Percentiles rank a stretch among this genome's conserved stretches.
Evolutionary conservation across 2,888 invertebrate genomes (phyloP).

Genomic region (Hirtodrosophila duncani): DNA sequence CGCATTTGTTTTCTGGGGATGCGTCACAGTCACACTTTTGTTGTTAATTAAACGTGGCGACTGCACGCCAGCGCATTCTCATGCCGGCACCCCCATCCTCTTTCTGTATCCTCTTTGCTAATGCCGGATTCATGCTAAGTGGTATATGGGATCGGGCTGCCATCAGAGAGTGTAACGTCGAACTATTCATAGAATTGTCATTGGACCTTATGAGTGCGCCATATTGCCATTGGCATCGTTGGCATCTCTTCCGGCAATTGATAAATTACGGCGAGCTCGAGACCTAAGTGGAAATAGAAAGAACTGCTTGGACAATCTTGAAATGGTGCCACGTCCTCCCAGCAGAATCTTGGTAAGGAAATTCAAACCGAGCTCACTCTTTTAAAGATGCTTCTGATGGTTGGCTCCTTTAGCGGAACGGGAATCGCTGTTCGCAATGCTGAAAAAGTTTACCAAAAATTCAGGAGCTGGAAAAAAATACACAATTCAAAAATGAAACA

Average conservation of each 20-base stretch:
- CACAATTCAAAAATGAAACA: constrained; percentile 13
- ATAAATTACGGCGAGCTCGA: constrained; percentile 45
- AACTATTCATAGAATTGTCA: constrained; percentile 65
- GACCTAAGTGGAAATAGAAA: constrained; percentile 17
- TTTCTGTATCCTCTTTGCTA: constrained; percentile 33
- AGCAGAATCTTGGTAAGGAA: too few species aligned
- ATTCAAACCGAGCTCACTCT: too few species aligned
- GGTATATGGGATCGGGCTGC: constrained; percentile 34
- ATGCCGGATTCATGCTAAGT: constrained; percentile 62
- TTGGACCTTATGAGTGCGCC: constrained; percentile 57
- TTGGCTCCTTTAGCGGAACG: too few species aligned
- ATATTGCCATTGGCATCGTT: constrained; percentile 26
- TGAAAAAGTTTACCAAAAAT: constrained; percentile 9
- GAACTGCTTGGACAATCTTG: constrained; percentile 56
- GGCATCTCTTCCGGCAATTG: constrained; percentile 67
- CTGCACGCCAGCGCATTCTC: constrained; percentile 33
- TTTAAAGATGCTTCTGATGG: too few species aligned
- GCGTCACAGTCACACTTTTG: constrained; percentile 69
- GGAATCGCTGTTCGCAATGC: neutral
- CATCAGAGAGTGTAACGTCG: constrained; percentile 23
- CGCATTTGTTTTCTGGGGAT: constrained; percentile 24
- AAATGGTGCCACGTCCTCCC: too few species aligned
- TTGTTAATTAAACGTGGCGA: constrained; percentile 68
- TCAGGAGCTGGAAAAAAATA: constrained; percentile 15
- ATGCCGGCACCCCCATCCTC: constrained; percentile 8